Conservation (phyloP, 2,797 vertebrate genomes). For the Hybognathus amarus region DNA sequence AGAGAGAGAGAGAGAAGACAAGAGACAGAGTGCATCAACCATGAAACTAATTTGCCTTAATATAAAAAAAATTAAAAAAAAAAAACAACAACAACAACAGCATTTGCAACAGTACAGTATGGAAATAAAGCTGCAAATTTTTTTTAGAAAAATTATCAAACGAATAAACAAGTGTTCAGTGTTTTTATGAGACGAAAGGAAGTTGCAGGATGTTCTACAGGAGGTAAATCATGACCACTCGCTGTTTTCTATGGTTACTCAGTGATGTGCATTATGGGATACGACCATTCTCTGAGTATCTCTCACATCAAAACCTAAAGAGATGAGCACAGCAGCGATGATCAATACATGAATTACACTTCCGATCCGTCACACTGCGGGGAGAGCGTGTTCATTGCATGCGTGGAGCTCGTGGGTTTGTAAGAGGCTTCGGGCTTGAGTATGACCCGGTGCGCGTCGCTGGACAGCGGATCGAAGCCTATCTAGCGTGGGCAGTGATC, state of each 20-base stretch:
- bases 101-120: background rate
- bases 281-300: conserved; percentile 8
- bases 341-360: conserved; percentile 42
- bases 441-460: background rate
- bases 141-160: background rate
- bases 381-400: conserved; percentile 22
- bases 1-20: too few species aligned
- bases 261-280: conserved; percentile 28
- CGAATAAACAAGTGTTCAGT: background rate
- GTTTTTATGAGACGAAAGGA: background rate
- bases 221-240: conserved; percentile 28
- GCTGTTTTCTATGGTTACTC: conserved; percentile 9
- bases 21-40: too few species aligned
- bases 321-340: conserved; percentile 31
- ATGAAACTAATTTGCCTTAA: background rate
- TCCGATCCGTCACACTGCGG: background rate
- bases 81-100: too few species aligned
- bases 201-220: conserved; percentile 5
- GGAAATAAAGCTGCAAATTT: background rate
- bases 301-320: conserved; percentile 3
- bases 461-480: conserved; percentile 38
- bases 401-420: background rate
- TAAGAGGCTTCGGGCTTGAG: conserved; percentile 17
- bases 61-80: too few species aligned
- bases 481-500: conserved; percentile 30